These are phyloP conservation scores for Haplotaxodon microlepis DNA, from an alignment of 2,113 vertebrate genomes.

Conservation along the genomic window DNA sequence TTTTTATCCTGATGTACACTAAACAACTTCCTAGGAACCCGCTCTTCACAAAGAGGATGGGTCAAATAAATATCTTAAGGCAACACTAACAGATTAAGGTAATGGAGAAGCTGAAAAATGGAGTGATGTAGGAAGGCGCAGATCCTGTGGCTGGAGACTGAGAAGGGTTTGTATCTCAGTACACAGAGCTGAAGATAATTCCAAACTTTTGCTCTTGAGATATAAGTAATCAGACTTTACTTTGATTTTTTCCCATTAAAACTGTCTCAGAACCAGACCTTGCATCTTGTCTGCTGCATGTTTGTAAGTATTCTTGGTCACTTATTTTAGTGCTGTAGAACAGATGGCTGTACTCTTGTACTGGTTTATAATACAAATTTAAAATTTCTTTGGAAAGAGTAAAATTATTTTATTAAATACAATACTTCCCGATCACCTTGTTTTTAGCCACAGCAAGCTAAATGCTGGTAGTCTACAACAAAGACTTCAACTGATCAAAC, in stretches of 20 bases:
- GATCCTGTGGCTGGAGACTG: background rate
- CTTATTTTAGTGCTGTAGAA: background rate
- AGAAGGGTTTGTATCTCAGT: background rate
- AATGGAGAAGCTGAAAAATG: background rate
- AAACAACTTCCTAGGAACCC: background rate
- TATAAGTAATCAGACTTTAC: background rate
- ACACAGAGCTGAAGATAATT: background rate
- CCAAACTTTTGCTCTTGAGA: background rate
- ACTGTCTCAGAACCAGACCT: background rate
- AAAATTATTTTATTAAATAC: background rate
- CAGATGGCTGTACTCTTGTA: background rate
- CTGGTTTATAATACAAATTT: background rate
- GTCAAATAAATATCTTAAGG: background rate
- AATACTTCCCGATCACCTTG: background rate
- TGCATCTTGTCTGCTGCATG: background rate
- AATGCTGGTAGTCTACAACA: background rate
- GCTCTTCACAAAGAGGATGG: background rate
- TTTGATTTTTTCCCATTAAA: background rate
- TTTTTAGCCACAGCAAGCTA: background rate
- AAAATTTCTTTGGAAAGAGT: background rate
- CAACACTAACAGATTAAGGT: background rate
- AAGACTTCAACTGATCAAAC: background rate
- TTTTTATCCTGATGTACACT: background rate
- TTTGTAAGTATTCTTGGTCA: background rate
- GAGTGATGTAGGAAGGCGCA: background rate